Percentiles rank a stretch among this genome's conserved stretches.
These are phyloP conservation scores for Chloropsis hardwickii DNA, from an alignment of 2,113 vertebrate genomes.

Conservation along the genomic window DNA sequence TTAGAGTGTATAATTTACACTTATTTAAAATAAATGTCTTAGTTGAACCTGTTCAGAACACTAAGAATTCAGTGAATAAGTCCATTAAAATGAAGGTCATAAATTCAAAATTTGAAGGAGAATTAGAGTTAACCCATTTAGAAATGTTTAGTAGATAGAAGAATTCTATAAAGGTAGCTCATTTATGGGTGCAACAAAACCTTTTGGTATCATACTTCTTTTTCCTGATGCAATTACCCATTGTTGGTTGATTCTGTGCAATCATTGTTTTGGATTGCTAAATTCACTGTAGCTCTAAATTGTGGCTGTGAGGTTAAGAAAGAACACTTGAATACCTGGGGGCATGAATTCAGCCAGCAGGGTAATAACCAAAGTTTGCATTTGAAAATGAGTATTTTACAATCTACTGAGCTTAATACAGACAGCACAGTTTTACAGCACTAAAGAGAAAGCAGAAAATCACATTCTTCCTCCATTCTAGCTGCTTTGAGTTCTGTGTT, in stretches of 20 bases:
- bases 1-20: neutral
- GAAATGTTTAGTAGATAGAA: neutral
- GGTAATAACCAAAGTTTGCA: neutral
- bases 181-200: neutral
- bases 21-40: neutral
- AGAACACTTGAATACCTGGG: neutral
- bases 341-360: neutral
- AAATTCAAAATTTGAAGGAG: neutral
- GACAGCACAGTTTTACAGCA: neutral
- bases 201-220: neutral
- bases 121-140: neutral
- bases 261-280: neutral
- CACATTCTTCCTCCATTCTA: neutral
- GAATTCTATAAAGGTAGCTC: neutral
- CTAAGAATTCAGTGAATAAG: neutral
- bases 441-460: neutral
- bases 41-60: neutral
- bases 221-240: neutral
- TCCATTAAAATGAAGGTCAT: neutral
- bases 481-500: neutral
- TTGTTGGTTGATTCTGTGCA: neutral
- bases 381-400: neutral
- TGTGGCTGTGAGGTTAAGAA: neutral
- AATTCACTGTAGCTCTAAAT: neutral
- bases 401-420: neutral